Evolutionary conservation across 2,113 vertebrate species (phyloP).

Genomic region (Festucalex cinctus): DNA sequence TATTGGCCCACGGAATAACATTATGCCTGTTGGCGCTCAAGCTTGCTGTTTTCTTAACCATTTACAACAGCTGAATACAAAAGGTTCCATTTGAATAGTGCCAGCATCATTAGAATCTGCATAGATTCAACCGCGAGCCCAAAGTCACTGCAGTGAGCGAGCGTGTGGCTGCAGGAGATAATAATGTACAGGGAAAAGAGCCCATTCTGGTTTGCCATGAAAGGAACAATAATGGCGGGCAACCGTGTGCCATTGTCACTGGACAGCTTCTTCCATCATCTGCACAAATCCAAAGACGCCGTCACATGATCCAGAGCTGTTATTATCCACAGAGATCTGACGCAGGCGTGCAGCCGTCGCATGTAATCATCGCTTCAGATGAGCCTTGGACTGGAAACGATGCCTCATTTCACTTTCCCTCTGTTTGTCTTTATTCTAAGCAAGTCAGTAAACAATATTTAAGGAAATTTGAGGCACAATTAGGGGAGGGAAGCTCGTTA

Average conservation of each 20-base stretch:
- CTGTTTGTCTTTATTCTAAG: constrained; percentile 12
- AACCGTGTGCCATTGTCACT: constrained; percentile 15
- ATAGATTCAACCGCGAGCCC: background rate
- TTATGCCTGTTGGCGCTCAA: constrained; percentile 1
- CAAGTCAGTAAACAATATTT: background rate
- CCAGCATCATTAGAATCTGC: background rate
- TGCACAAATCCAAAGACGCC: constrained; percentile 22
- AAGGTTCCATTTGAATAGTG: background rate
- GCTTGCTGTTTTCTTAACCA: background rate
- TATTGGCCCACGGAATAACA: constrained; percentile 3
- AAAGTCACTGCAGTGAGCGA: background rate
- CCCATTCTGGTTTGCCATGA: background rate
- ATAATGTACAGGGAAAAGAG: background rate
- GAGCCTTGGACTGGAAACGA: constrained; percentile 11
- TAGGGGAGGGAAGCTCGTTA: background rate
- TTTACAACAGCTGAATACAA: background rate
- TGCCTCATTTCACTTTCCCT: constrained; percentile 35
- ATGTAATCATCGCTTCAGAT: constrained; percentile 15
- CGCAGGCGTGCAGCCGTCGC: constrained; percentile 34
- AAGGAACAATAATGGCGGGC: constrained; percentile 5
- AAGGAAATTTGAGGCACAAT: background rate
- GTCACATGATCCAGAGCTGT: constrained; percentile 14
- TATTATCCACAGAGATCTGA: constrained; percentile 22
- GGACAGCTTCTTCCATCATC: constrained; percentile 18
- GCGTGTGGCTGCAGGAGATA: background rate